Evolutionary conservation across 2,888 invertebrate genomes (phyloP), one percentile per base, ranked within the genome.

Genomic region (Brachynemurus nebulosus): DNA sequence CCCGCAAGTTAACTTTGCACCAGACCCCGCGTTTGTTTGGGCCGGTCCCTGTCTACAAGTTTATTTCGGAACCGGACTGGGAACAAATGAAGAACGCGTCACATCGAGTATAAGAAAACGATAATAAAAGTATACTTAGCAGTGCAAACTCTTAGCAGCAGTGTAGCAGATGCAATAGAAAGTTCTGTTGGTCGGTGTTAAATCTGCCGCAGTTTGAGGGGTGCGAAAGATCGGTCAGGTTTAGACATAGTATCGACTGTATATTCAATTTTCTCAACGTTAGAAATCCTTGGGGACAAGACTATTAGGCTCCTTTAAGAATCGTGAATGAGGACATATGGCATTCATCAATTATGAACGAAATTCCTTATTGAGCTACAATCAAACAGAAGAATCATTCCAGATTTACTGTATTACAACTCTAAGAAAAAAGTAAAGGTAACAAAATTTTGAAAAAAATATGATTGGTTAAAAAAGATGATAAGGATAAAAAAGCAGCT

Each of bases 191-290:
- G n/a, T 7, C 43, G 30, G 20, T 38, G 19, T 17, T 35, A 1
- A 21, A 42, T n/a, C 9, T 40, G 2, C 7, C 14, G 14, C 14
- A 41, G n/a, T 53, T 48, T 18, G 27, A 47, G 43, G 46, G 44
- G 12, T 43, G 45, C 36, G 50, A 47, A 17, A 48, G 46, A 14
- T 55, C 53, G 9, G 43, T 52, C 7, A n/a, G 47, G 36, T 53
- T 55, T 47, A 46, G 53, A 19, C 17, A 46, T 39, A 48, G 19
- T 18, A 44, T 53, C 11, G 47, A 51, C 42, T 46, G 40, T 39
- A 17, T 52, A n/a, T 54, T 56, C 44, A 54, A 55, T 25, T 44
- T 51, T n/a, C 35, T 54, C 11, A 54, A 55, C 46, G 47, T 47
- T 2, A 21, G 54, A 25, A 55, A 50, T 45, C 48, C 48, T 14